Evolutionary conservation across 1,140 invertebrate genomes (phyloP), one percentile per base, ranked within the genome.

Genomic region (Lordiphosa clarofinis): DNA sequence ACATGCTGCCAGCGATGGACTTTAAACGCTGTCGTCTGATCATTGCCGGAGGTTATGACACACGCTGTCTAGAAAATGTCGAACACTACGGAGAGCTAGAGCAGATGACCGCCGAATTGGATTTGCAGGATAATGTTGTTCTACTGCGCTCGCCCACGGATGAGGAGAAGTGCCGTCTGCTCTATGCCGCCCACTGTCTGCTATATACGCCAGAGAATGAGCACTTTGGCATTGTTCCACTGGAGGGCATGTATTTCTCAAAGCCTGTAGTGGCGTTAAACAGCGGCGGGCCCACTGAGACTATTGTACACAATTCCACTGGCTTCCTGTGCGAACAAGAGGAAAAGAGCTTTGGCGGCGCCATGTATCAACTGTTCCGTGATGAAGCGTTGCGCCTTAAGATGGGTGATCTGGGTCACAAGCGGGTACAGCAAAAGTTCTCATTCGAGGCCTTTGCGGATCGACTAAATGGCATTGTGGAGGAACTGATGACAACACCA

Each of bases 191-290:
- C 81, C 91, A 93, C 66, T 93, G 94, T 84, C 89, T 99, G 4
- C 76, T 99, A 10, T 99, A 99, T 71, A 99, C 99, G 12, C 99
- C 99, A 4, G 92, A 94, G 0, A 96, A 96, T 88, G 99, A 99
- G 89, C 99, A 99, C 91, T 99, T 99, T 92, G 99, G 99, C 4
- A 99, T 99, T 86, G 99, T 99, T 5, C 99, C 99, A 1, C 90
- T 99, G 47, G 99, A 99, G 91, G 97, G 98, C 0, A 99, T 99
- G 99, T 97, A 96, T 86, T 93, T 94, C 82, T 90, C 91, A 21
- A 95, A 96, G 81, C 97, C 98, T 12, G 98, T 99, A 0, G 94
- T 99, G 67, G 99, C 98, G 0, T 94, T 96, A 0, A 96, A 97
- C 84, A 97, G 94, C 88, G 99, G 99, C 24, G 99, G 99, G 1